These are phyloP conservation scores for Metaphire vulgaris DNA, from an alignment of 1,140 invertebrate genomes.

Conservation along the genomic window DNA sequence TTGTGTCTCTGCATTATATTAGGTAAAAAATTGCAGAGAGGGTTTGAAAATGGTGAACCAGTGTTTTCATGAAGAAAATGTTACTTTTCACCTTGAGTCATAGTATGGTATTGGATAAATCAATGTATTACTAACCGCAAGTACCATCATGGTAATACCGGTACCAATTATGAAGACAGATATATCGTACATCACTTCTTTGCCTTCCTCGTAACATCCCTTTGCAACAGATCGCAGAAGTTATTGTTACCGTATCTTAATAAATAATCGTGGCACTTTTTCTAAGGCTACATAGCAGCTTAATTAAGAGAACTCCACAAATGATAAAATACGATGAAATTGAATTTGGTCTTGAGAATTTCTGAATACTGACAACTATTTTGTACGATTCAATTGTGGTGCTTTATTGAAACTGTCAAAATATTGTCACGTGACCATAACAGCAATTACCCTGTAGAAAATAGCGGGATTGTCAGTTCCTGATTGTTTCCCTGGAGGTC, in stretches of 20 bases:
- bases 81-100: too few relatives aligned
- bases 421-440: too few relatives aligned
- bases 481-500: conserved; percentile 6
- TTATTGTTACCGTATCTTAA: background rate
- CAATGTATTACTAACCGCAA: conserved; percentile 16
- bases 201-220: conserved; percentile 23
- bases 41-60: too few relatives aligned
- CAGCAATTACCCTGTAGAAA: conserved; percentile 14
- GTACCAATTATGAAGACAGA: conserved; percentile 21
- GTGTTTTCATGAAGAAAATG: too few relatives aligned
- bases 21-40: too few relatives aligned
- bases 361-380: background rate
- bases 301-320: background rate
- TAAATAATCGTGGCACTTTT: background rate
- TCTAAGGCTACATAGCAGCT: background rate
- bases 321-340: background rate
- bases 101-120: too few relatives aligned
- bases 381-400: background rate
- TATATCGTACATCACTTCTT: conserved; percentile 7
- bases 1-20: too few relatives aligned
- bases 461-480: background rate
- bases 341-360: background rate
- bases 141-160: conserved; percentile 7
- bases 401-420: too few relatives aligned
- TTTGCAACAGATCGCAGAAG: background rate